Evolutionary conservation across 30 jellyfish, hydroid and myxozoan genomes (phyloP).

Genomic region (Rhopilema esculentum): DNA sequence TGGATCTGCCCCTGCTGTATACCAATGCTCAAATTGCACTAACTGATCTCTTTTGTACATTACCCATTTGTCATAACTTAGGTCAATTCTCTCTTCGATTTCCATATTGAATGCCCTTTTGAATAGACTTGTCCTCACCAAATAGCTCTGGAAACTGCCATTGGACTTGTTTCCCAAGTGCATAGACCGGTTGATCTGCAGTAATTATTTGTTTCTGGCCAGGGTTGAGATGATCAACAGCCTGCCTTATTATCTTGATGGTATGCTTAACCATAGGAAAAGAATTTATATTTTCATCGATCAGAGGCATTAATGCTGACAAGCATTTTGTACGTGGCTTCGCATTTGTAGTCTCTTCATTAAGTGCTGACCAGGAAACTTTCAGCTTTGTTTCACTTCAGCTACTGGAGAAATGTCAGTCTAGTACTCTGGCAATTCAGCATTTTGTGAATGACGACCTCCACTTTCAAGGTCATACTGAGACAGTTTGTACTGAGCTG

Average conservation of each 20-base stretch:
- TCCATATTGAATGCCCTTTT: not conserved
- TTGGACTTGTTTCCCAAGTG: slow-evolving; percentile 54
- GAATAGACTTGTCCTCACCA: slow-evolving; percentile 10
- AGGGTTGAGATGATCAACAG: slow-evolving; percentile 26
- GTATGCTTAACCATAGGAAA: slow-evolving; percentile 51
- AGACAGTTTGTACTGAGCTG: not conserved
- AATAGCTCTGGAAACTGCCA: slow-evolving; percentile 12
- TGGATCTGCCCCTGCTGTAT: no score
- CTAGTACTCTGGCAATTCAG: not conserved
- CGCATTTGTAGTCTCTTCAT: not conserved
- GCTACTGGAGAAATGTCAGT: not conserved
- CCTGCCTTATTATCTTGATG: slow-evolving; percentile 8
- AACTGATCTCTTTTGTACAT: not conserved
- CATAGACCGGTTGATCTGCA: slow-evolving; percentile 49
- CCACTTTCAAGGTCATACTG: no score
- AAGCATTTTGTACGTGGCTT: not conserved
- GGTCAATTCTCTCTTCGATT: not conserved
- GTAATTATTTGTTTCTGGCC: slow-evolving; percentile 40
- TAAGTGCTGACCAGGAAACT: slow-evolving; percentile 2
- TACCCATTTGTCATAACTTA: not conserved
- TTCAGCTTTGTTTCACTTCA: not conserved
- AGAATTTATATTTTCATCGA: slow-evolving; percentile 31
- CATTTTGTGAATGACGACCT: no score
- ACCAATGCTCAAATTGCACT: not conserved
- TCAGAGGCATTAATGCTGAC: slow-evolving; percentile 32